Percentiles rank a stretch among this genome's conserved stretches.
These are phyloP conservation scores for Callimorpha dominula DNA, from an alignment of 2,888 invertebrate genomes.

Conservation along the genomic window DNA sequence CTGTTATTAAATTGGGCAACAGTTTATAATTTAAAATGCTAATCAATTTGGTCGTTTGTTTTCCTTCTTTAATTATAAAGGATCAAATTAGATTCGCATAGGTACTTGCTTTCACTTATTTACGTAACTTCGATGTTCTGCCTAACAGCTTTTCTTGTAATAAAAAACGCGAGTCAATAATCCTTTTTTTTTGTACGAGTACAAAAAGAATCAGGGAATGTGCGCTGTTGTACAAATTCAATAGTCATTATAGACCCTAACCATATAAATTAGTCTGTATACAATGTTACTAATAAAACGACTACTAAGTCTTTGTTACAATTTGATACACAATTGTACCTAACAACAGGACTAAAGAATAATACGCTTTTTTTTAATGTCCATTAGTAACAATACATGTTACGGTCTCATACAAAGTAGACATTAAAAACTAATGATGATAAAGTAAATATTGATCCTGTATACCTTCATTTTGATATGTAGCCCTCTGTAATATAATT, in stretches of 20 bases:
- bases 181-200: no score
- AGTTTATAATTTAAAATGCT: no score
- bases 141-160: no score
- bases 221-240: no score
- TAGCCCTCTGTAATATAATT: constrained; percentile 22
- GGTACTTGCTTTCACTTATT: no score
- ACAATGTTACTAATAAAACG: background rate
- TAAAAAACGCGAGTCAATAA: no score
- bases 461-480: constrained; percentile 16
- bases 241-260: background rate
- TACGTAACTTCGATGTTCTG: no score
- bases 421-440: constrained; percentile 4
- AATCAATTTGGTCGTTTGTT: no score
- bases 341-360: background rate
- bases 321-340: background rate
- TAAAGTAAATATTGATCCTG: constrained; percentile 14
- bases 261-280: background rate
- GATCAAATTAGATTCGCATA: no score
- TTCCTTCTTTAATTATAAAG: no score
- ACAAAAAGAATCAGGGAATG: no score
- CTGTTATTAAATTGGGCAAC: no score
- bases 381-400: background rate
- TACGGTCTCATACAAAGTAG: background rate
- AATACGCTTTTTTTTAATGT: background rate
- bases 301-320: background rate